Evolutionary conservation across 2,113 vertebrate species (phyloP).

Genomic region (Gobius niger): DNA sequence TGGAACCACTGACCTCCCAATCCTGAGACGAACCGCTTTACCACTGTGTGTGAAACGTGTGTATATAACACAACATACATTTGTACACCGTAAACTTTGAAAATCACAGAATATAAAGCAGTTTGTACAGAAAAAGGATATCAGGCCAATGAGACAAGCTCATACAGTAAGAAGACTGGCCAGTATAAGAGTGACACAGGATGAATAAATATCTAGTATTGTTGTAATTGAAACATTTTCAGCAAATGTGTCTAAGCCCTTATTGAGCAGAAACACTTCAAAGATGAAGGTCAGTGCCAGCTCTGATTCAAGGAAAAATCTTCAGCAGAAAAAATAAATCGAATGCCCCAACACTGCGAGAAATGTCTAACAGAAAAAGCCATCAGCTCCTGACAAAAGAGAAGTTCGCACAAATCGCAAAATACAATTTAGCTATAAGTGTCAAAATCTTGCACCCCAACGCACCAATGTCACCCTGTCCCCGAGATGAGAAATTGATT

Average conservation of each 20-base stretch:
- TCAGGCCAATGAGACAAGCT: too few relatives aligned
- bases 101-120: too few relatives aligned
- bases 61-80: too few relatives aligned
- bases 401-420: conserved; percentile 24
- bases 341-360: conserved; percentile 30
- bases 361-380: conserved; percentile 33
- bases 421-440: conserved; percentile 54
- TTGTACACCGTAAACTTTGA: too few relatives aligned
- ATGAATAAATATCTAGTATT: not conserved
- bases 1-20: too few relatives aligned
- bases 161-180: too few relatives aligned
- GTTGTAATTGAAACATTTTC: not conserved
- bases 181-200: too few relatives aligned
- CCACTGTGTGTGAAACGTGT: too few relatives aligned
- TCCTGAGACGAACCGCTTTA: too few relatives aligned
- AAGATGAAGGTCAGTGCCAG: conserved; percentile 36
- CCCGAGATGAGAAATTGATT: conserved; percentile 63
- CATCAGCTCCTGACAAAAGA: conserved; percentile 31
- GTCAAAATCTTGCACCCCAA: conserved; percentile 44
- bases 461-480: conserved; percentile 55
- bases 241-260: not conserved
- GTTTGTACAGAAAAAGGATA: too few relatives aligned
- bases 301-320: not conserved
- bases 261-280: not conserved
- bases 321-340: conserved; percentile 20